Evolutionary conservation across 2,888 invertebrate genomes (phyloP).

Genomic region (Sinohyriopsis cumingii): DNA sequence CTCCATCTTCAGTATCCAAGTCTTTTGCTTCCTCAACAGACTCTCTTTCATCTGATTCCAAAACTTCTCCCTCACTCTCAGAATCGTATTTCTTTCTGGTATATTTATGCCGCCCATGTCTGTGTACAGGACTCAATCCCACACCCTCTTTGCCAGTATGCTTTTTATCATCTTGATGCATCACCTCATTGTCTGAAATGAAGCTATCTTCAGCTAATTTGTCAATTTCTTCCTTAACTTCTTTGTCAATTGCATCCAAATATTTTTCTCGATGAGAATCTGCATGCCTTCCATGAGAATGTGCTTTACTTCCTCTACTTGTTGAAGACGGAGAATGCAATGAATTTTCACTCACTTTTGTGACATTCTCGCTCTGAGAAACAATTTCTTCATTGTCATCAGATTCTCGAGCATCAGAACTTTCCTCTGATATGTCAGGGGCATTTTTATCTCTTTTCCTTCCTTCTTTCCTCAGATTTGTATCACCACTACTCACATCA

Average conservation of each 20-base stretch:
- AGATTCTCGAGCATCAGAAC: conserved; percentile 1
- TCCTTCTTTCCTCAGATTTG: background rate
- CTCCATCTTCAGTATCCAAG: background rate
- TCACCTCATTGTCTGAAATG: background rate
- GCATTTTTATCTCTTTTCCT: conserved; percentile 1
- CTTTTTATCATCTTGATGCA: background rate
- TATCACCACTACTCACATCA: background rate
- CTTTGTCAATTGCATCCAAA: background rate
- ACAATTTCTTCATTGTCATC: conserved; percentile 6
- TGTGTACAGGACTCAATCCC: too few species aligned
- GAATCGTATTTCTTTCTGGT: too few species aligned
- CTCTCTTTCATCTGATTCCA: too few species aligned
- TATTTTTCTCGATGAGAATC: too few species aligned
- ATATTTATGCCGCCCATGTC: too few species aligned
- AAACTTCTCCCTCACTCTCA: too few species aligned
- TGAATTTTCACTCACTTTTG: too few species aligned
- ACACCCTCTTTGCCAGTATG: background rate
- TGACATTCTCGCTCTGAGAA: background rate
- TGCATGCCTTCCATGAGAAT: too few species aligned
- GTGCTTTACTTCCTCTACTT: too few species aligned
- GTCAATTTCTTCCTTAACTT: conserved; percentile 1
- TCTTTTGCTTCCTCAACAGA: background rate
- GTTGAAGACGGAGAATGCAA: too few species aligned
- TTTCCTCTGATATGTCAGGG: conserved; percentile 2
- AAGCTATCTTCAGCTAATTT: conserved; percentile 1